A percentile compares a stretch with the other conserved stretches of the same genome.
These are phyloP conservation scores for Allygus modestus DNA, from an alignment of 2,888 invertebrate genomes.

Conservation along the genomic window DNA sequence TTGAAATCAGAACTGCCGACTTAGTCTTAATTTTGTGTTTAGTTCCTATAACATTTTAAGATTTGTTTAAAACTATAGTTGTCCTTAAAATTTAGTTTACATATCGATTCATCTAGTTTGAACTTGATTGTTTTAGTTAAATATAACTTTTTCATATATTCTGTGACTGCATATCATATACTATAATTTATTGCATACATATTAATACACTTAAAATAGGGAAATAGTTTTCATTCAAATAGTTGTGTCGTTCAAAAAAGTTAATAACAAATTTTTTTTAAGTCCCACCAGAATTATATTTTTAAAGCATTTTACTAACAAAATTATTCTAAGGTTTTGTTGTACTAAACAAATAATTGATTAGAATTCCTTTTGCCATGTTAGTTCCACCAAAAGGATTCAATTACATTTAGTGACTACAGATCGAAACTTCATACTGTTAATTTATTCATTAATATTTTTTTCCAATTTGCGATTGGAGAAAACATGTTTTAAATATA, in stretches of 20 bases:
- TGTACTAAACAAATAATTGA: no score
- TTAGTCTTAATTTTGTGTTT: slow-evolving; percentile 50
- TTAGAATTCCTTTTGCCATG: no score
- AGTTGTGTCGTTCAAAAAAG: not conserved
- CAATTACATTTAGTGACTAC: no score
- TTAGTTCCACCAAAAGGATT: no score
- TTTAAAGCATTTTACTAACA: no score
- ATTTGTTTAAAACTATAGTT: not conserved
- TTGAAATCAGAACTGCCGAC: not conserved
- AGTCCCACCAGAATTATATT: no score
- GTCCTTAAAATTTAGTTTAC: not conserved
- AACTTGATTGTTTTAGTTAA: not conserved
- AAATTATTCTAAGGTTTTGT: no score
- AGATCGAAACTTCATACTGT: no score
- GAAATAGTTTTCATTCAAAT: not conserved
- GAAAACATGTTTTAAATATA: no score
- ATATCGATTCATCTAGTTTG: not conserved
- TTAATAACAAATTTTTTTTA: not conserved
- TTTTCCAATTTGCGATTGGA: no score
- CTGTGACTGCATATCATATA: not conserved
- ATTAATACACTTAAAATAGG: not conserved
- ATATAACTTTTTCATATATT: not conserved
- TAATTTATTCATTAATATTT: no score
- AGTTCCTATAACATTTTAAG: slow-evolving; percentile 35
- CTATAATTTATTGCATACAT: not conserved